Conservation (phyloP, 2,797 vertebrate genomes). For the Poeciliopsis paucimaculata region DNA sequence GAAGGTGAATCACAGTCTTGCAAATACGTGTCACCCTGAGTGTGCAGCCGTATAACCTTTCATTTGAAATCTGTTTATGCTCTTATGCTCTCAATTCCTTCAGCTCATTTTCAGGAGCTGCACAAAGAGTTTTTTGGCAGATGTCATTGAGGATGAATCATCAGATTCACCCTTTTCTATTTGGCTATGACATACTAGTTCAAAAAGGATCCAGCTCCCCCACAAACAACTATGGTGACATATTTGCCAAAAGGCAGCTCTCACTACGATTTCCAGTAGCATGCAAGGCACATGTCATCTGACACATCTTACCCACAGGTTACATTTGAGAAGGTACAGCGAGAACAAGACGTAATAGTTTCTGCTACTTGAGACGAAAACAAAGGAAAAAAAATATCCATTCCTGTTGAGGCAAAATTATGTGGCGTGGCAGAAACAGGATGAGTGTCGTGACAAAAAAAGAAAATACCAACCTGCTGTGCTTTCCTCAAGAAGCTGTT, state of each 20-base stretch:
- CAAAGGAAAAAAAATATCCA: slow-evolving; percentile 29
- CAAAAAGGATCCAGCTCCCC: slow-evolving; percentile 24
- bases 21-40: slow-evolving; percentile 46
- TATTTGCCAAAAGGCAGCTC: slow-evolving; percentile 13
- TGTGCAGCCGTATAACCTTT: slow-evolving; percentile 12
- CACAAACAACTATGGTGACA: slow-evolving; percentile 10
- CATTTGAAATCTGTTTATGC: slow-evolving; percentile 5
- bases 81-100: background rate
- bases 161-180: slow-evolving; percentile 8
- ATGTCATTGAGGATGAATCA: slow-evolving; percentile 39
- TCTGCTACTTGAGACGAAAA: background rate
- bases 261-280: slow-evolving; percentile 15
- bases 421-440: slow-evolving; percentile 13
- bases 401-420: slow-evolving; percentile 27
- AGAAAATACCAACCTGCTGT: slow-evolving; percentile 87
- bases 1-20: slow-evolving; percentile 52
- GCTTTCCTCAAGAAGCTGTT: slow-evolving; percentile 97
- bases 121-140: slow-evolving; percentile 29
- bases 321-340: slow-evolving; percentile 16
- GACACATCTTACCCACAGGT: slow-evolving; percentile 18
- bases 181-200: slow-evolving; percentile 20
- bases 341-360: background rate
- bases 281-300: slow-evolving; percentile 9
- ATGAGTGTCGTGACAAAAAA: background rate
- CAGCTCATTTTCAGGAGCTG: slow-evolving; percentile 12